These are phyloP conservation scores for Oplegnathus fasciatus DNA, from an alignment of 2,113 vertebrate species.

Conservation along the genomic window DNA sequence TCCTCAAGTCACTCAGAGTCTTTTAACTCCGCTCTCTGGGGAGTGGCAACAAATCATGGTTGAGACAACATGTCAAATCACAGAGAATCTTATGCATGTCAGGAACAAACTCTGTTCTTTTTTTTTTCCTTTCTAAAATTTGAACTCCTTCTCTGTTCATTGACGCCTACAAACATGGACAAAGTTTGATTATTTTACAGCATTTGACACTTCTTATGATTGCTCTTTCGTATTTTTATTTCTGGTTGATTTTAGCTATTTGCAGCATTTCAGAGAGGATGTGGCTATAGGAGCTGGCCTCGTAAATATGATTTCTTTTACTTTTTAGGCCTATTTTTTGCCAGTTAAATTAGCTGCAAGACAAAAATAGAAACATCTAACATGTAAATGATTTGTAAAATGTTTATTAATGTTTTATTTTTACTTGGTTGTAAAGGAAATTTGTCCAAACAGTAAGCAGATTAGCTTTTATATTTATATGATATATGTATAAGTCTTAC, in stretches of 20 bases:
- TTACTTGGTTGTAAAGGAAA: neutral
- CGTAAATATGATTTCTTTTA: neutral
- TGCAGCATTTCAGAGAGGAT: neutral
- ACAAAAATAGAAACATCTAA: neutral
- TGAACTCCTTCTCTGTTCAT: slow-evolving; percentile 39
- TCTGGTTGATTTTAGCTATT: neutral
- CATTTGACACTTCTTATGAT: slow-evolving; percentile 40
- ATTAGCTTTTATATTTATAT: neutral
- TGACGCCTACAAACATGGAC: slow-evolving; percentile 34
- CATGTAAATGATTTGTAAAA: neutral
- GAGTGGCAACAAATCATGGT: slow-evolving; percentile 82
- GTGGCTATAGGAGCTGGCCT: neutral
- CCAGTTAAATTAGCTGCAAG: neutral
- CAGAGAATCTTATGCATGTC: slow-evolving; percentile 66
- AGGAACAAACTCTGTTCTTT: slow-evolving; percentile 51
- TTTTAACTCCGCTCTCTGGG: slow-evolving; percentile 79
- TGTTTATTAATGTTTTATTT: neutral
- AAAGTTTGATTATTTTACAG: slow-evolving; percentile 54
- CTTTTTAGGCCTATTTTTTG: neutral
- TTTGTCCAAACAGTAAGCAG: neutral
- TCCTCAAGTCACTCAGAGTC: slow-evolving; percentile 80
- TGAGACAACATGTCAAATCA: slow-evolving; percentile 84
- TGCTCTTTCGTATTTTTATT: slow-evolving; percentile 14
- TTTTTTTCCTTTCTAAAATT: slow-evolving; percentile 21
- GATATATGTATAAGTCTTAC: neutral